These are phyloP conservation scores for Calcarius lapponicus DNA, from an alignment of 2,797 vertebrate species.

Conservation along the genomic window DNA sequence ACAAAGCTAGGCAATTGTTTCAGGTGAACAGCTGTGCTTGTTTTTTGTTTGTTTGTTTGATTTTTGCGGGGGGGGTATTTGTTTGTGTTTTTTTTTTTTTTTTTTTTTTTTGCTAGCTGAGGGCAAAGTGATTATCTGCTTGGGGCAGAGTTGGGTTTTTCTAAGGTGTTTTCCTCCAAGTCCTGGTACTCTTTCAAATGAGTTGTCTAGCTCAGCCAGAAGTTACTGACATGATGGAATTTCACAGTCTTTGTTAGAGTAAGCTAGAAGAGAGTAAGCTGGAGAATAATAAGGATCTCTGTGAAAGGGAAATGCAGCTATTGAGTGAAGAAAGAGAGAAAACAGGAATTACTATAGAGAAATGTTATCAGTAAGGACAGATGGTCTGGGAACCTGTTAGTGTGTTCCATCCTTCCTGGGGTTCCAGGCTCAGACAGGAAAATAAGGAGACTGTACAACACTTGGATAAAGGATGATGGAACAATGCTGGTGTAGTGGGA, in stretches of 20 bases:
- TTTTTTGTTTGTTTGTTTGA: too few relatives aligned
- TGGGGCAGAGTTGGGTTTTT: background rate
- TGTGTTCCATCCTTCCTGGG: background rate
- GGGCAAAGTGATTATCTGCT: background rate
- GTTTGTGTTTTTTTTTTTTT: background rate
- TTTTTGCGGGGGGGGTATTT: background rate
- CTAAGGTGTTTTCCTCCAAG: background rate
- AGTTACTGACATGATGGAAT: background rate
- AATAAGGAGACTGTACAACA: background rate
- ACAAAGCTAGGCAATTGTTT: background rate
- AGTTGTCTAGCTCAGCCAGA: background rate
- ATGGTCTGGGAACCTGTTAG: background rate
- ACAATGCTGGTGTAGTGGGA: background rate
- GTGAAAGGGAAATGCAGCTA: background rate
- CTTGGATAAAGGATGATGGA: background rate
- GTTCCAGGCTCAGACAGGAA: background rate
- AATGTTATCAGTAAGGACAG: background rate
- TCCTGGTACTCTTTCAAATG: background rate
- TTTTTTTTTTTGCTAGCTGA: background rate
- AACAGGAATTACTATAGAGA: background rate
- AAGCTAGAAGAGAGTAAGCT: background rate
- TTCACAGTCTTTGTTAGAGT: background rate
- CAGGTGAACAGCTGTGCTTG: background rate
- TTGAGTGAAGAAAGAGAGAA: background rate
- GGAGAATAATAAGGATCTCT: background rate